Conservation (phyloP, 2,113 vertebrate species). For the Periophthalmodon schlosseri region DNA sequence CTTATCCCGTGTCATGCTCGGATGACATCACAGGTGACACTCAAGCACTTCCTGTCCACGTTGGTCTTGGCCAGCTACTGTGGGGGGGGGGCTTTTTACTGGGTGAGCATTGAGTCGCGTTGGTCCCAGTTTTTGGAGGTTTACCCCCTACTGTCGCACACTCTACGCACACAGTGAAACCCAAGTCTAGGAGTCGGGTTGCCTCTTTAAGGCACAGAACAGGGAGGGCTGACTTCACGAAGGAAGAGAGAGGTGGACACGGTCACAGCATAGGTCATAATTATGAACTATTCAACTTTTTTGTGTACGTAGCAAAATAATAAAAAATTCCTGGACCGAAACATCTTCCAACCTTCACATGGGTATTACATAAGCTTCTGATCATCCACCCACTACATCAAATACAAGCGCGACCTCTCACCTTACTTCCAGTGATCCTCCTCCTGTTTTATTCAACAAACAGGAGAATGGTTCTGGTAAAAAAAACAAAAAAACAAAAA, state of each 20-base stretch:
- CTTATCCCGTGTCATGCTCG: conserved; percentile 30
- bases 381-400: conserved; percentile 31
- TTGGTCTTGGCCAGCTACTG: not conserved
- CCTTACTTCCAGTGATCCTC: conserved; percentile 39
- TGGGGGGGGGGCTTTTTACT: conserved; percentile 30
- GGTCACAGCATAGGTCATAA: not conserved
- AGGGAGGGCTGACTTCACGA: conserved; percentile 18
- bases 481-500: not conserved
- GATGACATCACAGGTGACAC: conserved; percentile 33
- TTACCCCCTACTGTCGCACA: conserved; percentile 12
- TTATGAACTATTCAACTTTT: not conserved
- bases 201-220: conserved; percentile 19
- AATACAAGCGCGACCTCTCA: conserved; percentile 24
- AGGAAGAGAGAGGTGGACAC: conserved; percentile 35
- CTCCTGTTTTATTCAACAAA: conserved; percentile 53
- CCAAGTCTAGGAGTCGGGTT: conserved; percentile 55
- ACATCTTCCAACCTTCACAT: conserved; percentile 1
- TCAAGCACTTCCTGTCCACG: conserved; percentile 37
- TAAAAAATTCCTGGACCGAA: not conserved
- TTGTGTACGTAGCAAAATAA: not conserved
- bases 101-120: conserved; percentile 14
- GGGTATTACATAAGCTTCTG: conserved; percentile 14
- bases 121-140: not conserved
- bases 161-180: conserved; percentile 44
- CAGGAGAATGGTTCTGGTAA: conserved; percentile 11